Evolutionary conservation across 2,888 invertebrate genomes (phyloP).

Genomic region (Ditylenchus weischeri): DNA sequence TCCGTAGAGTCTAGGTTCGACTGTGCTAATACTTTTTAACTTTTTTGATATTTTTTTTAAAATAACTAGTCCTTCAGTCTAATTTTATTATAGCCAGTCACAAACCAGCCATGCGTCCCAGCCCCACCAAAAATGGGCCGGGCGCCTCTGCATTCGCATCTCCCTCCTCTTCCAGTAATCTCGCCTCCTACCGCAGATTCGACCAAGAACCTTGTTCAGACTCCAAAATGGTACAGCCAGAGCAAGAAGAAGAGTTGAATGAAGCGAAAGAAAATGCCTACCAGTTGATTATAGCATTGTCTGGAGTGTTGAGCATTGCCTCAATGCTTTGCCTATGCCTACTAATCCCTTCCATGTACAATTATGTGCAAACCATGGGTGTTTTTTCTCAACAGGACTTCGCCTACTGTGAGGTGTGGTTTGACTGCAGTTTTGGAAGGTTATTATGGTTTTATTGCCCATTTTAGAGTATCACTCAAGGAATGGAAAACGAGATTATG

Average conservation of each 20-base stretch:
- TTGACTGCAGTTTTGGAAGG: not conserved
- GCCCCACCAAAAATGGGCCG: not conserved
- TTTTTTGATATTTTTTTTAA: too few species aligned
- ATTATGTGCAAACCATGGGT: slow-evolving; percentile 53
- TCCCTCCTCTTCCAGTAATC: slow-evolving; percentile 3
- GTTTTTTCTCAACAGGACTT: slow-evolving; percentile 51
- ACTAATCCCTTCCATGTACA: slow-evolving; percentile 56
- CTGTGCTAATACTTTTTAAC: too few species aligned
- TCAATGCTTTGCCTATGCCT: slow-evolving; percentile 51
- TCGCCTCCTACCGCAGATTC: not conserved
- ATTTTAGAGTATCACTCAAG: slow-evolving; percentile 43
- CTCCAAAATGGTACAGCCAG: too few species aligned
- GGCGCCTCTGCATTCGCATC: not conserved
- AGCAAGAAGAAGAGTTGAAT: slow-evolving; percentile 2
- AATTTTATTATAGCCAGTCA: too few species aligned
- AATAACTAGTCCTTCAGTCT: too few species aligned
- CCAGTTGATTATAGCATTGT: slow-evolving; percentile 45
- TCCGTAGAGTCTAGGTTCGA: too few species aligned
- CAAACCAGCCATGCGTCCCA: too few species aligned
- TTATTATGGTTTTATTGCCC: slow-evolving; percentile 5
- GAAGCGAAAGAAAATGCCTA: slow-evolving; percentile 36
- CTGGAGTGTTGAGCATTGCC: slow-evolving; percentile 44
- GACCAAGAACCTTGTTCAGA: not conserved
- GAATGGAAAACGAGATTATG: slow-evolving; percentile 51
- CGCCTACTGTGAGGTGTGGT: slow-evolving; percentile 53